A percentile compares a stretch with the other conserved stretches of the same genome.
Evolutionary conservation across 2,797 vertebrate species (phyloP).

Genomic region (Botia kubotai): DNA sequence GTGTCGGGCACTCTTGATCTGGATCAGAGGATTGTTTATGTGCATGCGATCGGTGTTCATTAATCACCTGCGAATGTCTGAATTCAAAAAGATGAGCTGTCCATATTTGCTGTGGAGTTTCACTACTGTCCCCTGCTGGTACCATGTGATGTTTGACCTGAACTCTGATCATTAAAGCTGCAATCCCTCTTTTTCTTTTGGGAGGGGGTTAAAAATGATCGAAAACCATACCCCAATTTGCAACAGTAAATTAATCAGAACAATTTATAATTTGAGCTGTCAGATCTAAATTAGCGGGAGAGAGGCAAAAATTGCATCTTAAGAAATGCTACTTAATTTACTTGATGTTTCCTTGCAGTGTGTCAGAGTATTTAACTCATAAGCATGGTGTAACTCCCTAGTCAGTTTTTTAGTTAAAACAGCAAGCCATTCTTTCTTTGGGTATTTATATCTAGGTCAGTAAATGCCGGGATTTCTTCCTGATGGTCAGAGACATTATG

Average conservation of each 20-base stretch:
- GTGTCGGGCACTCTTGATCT: conserved; percentile 4
- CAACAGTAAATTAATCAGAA: no score
- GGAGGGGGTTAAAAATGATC: no score
- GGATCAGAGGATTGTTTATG: conserved; percentile 8
- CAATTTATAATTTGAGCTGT: no score
- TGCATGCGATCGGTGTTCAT: conserved; percentile 7
- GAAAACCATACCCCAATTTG: no score
- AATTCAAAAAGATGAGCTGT: conserved; percentile 3
- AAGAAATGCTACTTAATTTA: no score
- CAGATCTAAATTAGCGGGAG: no score
- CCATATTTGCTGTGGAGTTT: conserved; percentile 10
- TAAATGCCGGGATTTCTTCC: not conserved
- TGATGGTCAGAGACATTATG: not conserved
- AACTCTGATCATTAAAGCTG: not conserved
- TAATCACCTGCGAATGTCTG: not conserved
- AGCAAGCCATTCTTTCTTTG: not conserved
- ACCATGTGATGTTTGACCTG: conserved; percentile 2
- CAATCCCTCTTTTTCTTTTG: no score
- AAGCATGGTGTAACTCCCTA: conserved; percentile 4
- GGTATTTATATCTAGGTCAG: conserved; percentile 2
- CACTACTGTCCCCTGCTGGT: conserved; percentile 40
- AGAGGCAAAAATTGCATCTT: no score
- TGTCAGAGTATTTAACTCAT: not conserved
- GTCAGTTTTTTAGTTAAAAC: not conserved
- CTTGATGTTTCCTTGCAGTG: not conserved